phyloP scores from a whole-genome alignment of 2,888 invertebrate species.

The Lycophotia porphyrea region DNA sequence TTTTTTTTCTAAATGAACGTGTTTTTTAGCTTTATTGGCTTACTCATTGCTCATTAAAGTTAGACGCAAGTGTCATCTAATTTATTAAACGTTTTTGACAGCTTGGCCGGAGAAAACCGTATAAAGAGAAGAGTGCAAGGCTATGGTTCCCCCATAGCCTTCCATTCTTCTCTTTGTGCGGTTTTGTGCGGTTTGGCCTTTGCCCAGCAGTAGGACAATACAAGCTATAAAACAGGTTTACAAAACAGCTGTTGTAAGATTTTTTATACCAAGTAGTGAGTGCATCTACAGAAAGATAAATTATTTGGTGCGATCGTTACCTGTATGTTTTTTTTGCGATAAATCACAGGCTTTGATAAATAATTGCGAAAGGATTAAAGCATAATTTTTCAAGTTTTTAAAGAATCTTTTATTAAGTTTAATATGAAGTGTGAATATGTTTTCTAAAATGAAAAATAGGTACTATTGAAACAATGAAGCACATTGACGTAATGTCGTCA shows the following conservation, averaged over 20 bases:
- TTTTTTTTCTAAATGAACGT: not conserved
- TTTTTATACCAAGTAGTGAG: slow-evolving; percentile 2
- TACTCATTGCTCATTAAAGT: not conserved
- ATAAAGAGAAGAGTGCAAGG: too few relatives aligned
- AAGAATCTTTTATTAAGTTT: not conserved
- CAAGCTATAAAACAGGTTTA: too few relatives aligned
- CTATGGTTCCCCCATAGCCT: too few relatives aligned
- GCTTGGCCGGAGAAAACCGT: too few relatives aligned
- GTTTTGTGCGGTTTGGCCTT: too few relatives aligned
- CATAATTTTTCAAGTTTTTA: not conserved
- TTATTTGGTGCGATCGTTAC: not conserved
- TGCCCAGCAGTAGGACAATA: too few relatives aligned
- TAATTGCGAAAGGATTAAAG: not conserved
- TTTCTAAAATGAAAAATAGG: not conserved
- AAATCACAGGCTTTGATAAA: not conserved
- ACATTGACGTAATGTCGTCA: slow-evolving; percentile 14
- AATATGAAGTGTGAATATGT: not conserved
- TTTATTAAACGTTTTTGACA: too few relatives aligned
- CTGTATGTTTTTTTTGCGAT: not conserved
- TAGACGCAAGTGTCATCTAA: not conserved
- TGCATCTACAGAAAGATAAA: not conserved
- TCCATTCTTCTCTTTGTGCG: too few relatives aligned
- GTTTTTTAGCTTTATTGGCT: not conserved
- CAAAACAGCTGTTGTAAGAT: not conserved
- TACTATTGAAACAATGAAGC: not conserved